phyloP scores from a whole-genome alignment of 37 sponge, comb jelly and placozoan genomes.

The Ephydatia muelleri region DNA sequence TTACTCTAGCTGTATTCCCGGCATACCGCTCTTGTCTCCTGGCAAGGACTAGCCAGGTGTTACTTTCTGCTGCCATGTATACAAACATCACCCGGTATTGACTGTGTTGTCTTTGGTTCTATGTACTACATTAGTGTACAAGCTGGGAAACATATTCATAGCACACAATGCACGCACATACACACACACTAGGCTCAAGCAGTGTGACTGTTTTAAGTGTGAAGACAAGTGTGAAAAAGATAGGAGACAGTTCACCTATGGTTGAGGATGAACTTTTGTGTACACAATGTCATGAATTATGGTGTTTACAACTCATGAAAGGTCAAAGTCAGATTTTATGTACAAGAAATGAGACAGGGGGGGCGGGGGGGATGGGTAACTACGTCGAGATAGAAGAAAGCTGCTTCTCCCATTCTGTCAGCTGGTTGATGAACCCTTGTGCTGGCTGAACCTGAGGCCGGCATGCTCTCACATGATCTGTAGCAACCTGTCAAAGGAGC shows the following conservation, averaged over 20 bases:
- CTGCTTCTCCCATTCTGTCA: slow-evolving; percentile 70
- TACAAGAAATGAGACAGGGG: no score
- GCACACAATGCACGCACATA: not conserved
- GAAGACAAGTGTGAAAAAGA: not conserved
- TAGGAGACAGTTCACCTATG: not conserved
- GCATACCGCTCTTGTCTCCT: not conserved
- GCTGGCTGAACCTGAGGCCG: slow-evolving; percentile 63
- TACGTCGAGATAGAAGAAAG: not conserved
- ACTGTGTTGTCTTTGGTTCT: not conserved
- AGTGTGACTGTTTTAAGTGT: not conserved
- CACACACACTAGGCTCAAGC: not conserved
- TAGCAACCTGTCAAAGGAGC: slow-evolving; percentile 57
- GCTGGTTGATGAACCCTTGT: slow-evolving; percentile 62
- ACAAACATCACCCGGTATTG: not conserved
- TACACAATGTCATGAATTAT: no score
- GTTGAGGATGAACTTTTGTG: not conserved
- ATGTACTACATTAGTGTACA: not conserved
- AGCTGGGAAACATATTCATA: not conserved
- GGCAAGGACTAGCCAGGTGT: not conserved
- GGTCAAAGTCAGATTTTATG: no score
- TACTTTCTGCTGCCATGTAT: not conserved
- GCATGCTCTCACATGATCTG: slow-evolving; percentile 52
- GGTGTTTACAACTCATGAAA: no score
- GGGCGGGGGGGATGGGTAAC: no score
- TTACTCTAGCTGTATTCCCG: not conserved